Evolutionary conservation across 2,888 invertebrate genomes (phyloP), one percentile per base, ranked within the genome.

Genomic region (Scrobipalpa costella): DNA sequence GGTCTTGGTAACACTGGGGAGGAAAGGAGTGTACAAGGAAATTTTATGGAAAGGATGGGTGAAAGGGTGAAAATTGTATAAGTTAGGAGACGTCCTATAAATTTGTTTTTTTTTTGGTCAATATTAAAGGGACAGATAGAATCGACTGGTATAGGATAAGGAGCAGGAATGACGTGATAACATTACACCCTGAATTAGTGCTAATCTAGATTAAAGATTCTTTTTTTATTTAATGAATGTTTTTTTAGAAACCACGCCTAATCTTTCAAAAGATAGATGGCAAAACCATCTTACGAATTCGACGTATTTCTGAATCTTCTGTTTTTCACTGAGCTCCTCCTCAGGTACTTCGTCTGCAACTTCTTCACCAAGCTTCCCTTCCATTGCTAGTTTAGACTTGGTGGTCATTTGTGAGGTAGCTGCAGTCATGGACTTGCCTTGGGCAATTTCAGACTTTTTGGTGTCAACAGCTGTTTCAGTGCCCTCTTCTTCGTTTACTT

Each of bases 1-100:
- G 81, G 0, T 64, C 65, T 17, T 66, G 57, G 15, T 69, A 71
- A 13, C 75, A 68, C 89, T 89, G 66, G 57, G 15, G 65, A 47
- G 64, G 52, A 47, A 50, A 34, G 13, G 47, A 9, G 36, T 40
- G 38, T 13, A 52, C n/a, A n/a, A n/a, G n/a, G n/a, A n/a, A n/a
- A n/a, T n/a, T n/a, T n/a, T n/a, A n/a, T n/a, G n/a, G n/a, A n/a
- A n/a, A n/a, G n/a, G n/a, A n/a, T n/a, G n/a, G n/a, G n/a, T n/a
- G n/a, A n/a, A n/a, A 52, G 6, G 27, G 11, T 33, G 13, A 13
- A 15, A n/a, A n/a, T n/a, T n/a, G n/a, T n/a, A n/a, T n/a, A n/a
- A n/a, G n/a, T n/a, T n/a, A n/a, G n/a, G n/a, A n/a, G n/a, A n/a
- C n/a, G n/a, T n/a, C n/a, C n/a, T n/a, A n/a, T n/a, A n/a, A n/a